These are phyloP conservation scores for Trigoniulus corallinus DNA, from an alignment of 1,140 invertebrate species.

Conservation along the genomic window DNA sequence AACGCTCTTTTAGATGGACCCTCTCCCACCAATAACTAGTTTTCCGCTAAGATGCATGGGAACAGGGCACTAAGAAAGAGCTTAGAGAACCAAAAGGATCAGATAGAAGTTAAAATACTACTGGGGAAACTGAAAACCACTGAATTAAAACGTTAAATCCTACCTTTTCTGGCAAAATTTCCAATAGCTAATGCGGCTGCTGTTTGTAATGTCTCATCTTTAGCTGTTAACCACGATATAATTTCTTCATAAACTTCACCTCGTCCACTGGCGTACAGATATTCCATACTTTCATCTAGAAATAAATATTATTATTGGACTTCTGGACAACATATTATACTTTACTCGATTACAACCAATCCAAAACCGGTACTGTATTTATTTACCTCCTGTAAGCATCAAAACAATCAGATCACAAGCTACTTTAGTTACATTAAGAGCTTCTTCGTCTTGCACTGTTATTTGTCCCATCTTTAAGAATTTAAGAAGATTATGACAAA, in stretches of 20 bases:
- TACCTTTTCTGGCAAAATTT: conserved; percentile 66
- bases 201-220: conserved; percentile 52
- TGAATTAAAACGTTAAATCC: too few species aligned
- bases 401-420: conserved; percentile 70
- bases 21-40: too few species aligned
- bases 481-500: conserved; percentile 53
- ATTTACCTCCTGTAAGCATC: conserved; percentile 70
- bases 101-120: too few species aligned
- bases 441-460: conserved; percentile 43
- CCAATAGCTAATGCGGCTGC: conserved; percentile 68
- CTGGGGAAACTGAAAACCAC: too few species aligned
- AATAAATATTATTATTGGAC: too few species aligned
- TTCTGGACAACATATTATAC: too few species aligned
- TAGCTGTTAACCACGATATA: conserved; percentile 54
- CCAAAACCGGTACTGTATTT: too few species aligned
- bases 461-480: conserved; percentile 29
- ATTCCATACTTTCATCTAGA: conserved; percentile 70
- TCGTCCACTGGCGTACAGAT: conserved; percentile 48
- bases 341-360: too few species aligned
- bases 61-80: too few species aligned
- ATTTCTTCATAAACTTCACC: conserved; percentile 52
- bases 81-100: too few species aligned
- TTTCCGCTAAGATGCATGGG: too few species aligned
- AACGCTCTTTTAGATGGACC: too few species aligned
- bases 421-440: conserved; percentile 53